A percentile compares a stretch with the other conserved stretches of the same genome.
phyloP scores from a whole-genome alignment of 2,888 invertebrate genomes.

The Sinohyriopsis cumingii region DNA sequence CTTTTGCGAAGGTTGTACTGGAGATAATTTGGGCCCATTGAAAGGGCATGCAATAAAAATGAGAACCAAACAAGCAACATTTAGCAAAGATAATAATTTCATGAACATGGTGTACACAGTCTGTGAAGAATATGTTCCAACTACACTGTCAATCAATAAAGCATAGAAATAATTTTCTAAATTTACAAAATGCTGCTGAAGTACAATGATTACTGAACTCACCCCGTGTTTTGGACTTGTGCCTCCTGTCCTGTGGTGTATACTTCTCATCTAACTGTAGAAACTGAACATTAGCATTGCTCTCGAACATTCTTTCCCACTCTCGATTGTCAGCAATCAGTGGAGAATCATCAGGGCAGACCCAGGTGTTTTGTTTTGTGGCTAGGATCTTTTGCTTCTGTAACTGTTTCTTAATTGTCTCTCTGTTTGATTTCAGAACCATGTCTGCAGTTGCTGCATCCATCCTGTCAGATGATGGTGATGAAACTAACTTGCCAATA shows the following conservation, averaged over 20 bases:
- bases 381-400: constrained; percentile 47
- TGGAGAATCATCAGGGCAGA: constrained; percentile 56
- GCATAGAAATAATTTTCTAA: too few relatives aligned
- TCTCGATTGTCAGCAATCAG: constrained; percentile 63
- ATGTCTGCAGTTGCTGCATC: neutral
- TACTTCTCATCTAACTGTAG: constrained; percentile 45
- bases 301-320: constrained; percentile 55
- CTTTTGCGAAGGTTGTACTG: too few relatives aligned
- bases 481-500: constrained; percentile 25
- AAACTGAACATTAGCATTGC: constrained; percentile 54
- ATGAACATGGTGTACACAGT: too few relatives aligned
- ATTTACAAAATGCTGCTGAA: neutral
- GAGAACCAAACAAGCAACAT: too few relatives aligned
- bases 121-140: too few relatives aligned
- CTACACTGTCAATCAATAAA: too few relatives aligned
- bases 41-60: too few relatives aligned
- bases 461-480: too few relatives aligned
- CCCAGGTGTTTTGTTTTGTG: constrained; percentile 57
- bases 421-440: constrained; percentile 4
- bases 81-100: too few relatives aligned
- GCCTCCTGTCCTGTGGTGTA: constrained; percentile 3
- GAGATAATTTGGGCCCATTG: too few relatives aligned
- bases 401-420: constrained; percentile 1
- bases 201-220: neutral
- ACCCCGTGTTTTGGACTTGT: neutral